Percentiles rank a stretch among this genome's conserved stretches.
Conservation (phyloP, 2,888 invertebrate species). For the Agrochola macilenta region DNA sequence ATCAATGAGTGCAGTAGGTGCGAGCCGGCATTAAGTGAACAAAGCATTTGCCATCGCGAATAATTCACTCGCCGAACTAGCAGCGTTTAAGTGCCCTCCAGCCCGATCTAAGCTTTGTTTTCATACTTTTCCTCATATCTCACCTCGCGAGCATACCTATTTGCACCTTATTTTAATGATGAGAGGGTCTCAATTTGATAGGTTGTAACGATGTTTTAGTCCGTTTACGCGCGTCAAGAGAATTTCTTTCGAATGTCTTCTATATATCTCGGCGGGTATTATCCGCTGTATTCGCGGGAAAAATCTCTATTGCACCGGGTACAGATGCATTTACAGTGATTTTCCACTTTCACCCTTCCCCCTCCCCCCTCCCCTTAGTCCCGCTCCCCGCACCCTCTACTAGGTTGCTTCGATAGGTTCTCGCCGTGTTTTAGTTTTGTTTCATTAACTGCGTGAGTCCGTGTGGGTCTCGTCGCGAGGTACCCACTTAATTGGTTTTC, state of each 20-base stretch:
- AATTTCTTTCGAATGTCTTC: conserved; percentile 68
- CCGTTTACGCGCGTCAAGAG: conserved; percentile 55
- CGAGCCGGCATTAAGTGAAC: conserved; percentile 55
- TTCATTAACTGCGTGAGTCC: conserved; percentile 14
- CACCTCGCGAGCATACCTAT: conserved; percentile 11
- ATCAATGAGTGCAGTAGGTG: conserved; percentile 27
- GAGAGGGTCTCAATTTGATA: conserved; percentile 39
- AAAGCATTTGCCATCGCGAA: conserved; percentile 68
- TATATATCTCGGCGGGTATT: conserved; percentile 68
- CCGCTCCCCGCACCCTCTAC: not conserved
- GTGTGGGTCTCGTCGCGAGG: not conserved
- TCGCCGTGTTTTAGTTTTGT: conserved; percentile 12
- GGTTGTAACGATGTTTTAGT: conserved; percentile 24
- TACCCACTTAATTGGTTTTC: not conserved
- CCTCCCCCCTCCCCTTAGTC: not conserved
- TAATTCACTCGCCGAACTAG: conserved; percentile 72
- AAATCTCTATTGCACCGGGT: conserved; percentile 72
- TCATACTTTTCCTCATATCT: conserved; percentile 62
- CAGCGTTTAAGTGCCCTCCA: conserved; percentile 74
- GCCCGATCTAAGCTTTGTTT: conserved; percentile 68
- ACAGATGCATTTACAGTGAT: conserved; percentile 73
- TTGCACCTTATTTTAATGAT: not conserved
- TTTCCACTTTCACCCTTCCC: conserved; percentile 63
- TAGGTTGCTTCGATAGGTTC: conserved; percentile 1
- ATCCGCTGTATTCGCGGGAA: conserved; percentile 67